phyloP scores from a whole-genome alignment of 2,797 vertebrate genomes.

The Euphonia xanthogaster region DNA sequence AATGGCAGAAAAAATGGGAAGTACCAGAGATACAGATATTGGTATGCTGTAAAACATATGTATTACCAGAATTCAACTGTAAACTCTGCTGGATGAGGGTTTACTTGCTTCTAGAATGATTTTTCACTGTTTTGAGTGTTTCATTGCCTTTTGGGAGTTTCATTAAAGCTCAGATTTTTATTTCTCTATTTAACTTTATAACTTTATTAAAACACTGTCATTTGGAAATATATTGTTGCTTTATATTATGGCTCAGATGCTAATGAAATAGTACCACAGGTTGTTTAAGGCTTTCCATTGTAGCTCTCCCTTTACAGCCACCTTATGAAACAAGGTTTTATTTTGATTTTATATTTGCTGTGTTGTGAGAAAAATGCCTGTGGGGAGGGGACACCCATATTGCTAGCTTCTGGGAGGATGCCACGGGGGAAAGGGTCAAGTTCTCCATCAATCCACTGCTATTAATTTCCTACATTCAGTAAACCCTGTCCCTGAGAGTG shows the following conservation, averaged over 20 bases:
- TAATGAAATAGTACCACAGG: conserved; percentile 31
- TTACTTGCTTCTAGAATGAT: conserved; percentile 36
- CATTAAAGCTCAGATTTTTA: conserved; percentile 11
- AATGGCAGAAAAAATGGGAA: conserved; percentile 62
- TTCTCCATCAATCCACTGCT: background rate
- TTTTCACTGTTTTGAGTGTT: conserved; percentile 28
- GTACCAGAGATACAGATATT: background rate
- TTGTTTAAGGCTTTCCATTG: conserved; percentile 15
- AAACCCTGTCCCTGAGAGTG: background rate
- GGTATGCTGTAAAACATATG: background rate
- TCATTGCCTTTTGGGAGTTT: conserved; percentile 39
- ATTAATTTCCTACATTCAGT: background rate
- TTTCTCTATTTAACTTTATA: conserved; percentile 41
- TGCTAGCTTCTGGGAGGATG: background rate
- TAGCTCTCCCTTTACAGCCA: conserved; percentile 3
- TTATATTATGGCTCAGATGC: conserved; percentile 3
- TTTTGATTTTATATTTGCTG: background rate
- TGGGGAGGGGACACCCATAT: background rate
- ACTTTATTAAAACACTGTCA: conserved; percentile 17
- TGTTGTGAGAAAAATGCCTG: background rate
- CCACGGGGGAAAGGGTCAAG: background rate
- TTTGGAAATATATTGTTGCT: background rate
- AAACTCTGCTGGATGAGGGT: conserved; percentile 53
- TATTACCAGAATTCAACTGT: conserved; percentile 51
- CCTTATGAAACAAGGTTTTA: background rate